Base-by-base conservation (phyloP, 2,797 vertebrate species). In the Odontamblyopus lacepedii region DNA sequence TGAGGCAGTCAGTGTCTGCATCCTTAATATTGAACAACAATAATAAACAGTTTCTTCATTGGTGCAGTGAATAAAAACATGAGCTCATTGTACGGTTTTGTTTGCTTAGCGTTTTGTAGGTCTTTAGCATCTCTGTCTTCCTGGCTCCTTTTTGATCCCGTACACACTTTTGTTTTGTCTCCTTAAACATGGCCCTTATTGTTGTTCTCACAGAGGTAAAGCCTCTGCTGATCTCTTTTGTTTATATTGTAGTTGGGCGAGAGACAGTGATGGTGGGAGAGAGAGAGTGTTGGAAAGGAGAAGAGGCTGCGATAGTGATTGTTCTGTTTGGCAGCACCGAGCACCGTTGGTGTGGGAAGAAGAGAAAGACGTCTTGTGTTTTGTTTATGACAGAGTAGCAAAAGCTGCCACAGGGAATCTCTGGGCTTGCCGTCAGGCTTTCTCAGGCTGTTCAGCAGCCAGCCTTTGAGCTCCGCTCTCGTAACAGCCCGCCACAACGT, bases 181-280 rank as follows among this genome's bases (percentile, higher is more conserved):
- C 85, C 91, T 92, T 92, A 92, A 94, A 93, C 81, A 91, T 92
- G 77, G 85, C 85, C 92, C 85, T 92, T 89, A 90, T 94, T 94
- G 92, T 94, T 78, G 84, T 84, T 84, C 87, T 91, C 88, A 91
- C 83, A 88, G 89, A 93, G 85, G 83, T 90, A 92, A 89, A 85
- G 89, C 90, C 90, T 91, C 83, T 69, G 85, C 82, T 88, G 79
- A 87, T 85, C 88, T 87, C 89, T 91, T 93, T 94, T 94, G 93
- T 94, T 92, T 91, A 89, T 88, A 85, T 90, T 88, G 86, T 89
- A 82, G 84, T 83, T 87, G 90, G 89, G 80, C 78, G 51, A 79
- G 80, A 86, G 80, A 86, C 79, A 81, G 86, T 85, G 81, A 78
- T 77, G 44, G 70, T 44, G 75, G 62, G 83, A 74, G 81, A 88